These are phyloP conservation scores for Megalopta genalis DNA, from an alignment of 1,140 invertebrate species.

Conservation along the genomic window DNA sequence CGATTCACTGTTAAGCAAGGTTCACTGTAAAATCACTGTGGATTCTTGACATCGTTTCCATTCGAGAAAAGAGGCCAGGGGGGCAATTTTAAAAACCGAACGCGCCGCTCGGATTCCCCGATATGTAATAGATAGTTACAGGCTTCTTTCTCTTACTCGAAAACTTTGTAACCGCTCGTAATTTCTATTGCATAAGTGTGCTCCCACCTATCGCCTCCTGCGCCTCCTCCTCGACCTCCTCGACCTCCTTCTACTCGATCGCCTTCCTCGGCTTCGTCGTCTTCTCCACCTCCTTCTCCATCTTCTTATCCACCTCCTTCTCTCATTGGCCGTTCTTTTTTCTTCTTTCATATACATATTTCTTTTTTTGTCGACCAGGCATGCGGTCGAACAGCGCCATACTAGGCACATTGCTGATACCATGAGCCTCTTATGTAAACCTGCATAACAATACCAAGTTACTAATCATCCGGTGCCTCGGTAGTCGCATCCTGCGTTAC, in stretches of 20 bases:
- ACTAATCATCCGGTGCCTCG: slow-evolving; percentile 65
- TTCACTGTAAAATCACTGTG: slow-evolving; percentile 16
- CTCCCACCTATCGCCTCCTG: no score
- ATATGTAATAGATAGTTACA: neutral
- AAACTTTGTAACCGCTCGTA: neutral
- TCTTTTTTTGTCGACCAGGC: slow-evolving; percentile 48
- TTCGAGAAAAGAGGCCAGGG: neutral
- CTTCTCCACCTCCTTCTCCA: no score
- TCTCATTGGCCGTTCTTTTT: neutral
- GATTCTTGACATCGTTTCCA: slow-evolving; percentile 54
- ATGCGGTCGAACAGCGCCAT: slow-evolving; percentile 52
- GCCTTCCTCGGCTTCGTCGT: no score
- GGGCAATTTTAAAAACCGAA: slow-evolving; percentile 36
- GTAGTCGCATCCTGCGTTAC: slow-evolving; percentile 61
- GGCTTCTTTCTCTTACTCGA: slow-evolving; percentile 3
- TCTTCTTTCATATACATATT: slow-evolving; percentile 53
- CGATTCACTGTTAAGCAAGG: neutral
- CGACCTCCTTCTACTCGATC: no score
- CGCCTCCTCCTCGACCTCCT: no score
- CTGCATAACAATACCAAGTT: slow-evolving; percentile 69
- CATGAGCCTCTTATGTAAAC: slow-evolving; percentile 75
- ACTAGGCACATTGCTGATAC: slow-evolving; percentile 68
- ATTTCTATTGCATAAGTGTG: slow-evolving; percentile 34
- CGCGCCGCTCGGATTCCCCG: neutral
- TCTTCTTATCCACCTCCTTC: no score